Evolutionary conservation across 2,113 vertebrate genomes (phyloP).

Genomic region (Pterocles orientalis): DNA sequence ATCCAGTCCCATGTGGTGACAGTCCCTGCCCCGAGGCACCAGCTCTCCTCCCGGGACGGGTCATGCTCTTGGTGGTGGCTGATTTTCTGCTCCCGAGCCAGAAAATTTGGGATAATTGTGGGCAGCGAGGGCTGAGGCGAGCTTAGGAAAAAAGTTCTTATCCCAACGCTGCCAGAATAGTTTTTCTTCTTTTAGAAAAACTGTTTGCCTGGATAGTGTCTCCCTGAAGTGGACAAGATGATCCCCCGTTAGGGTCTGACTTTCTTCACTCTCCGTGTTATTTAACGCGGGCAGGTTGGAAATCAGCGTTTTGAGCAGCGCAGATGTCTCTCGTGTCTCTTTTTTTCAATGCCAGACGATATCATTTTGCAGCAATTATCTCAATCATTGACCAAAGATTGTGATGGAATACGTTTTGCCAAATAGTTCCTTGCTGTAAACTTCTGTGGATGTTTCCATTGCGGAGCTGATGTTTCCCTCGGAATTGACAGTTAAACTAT

Average conservation of each 20-base stretch:
- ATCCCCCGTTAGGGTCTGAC: neutral
- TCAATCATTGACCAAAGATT: neutral
- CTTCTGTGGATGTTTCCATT: slow-evolving; percentile 1
- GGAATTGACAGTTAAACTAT: slow-evolving; percentile 14
- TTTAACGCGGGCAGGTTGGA: neutral
- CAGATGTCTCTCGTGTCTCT: neutral
- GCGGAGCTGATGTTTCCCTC: slow-evolving; percentile 3
- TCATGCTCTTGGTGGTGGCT: neutral
- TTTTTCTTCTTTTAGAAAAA: neutral
- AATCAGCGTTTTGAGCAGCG: neutral
- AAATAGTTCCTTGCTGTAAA: neutral
- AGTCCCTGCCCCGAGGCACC: neutral
- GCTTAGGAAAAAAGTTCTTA: no score
- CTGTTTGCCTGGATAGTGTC: neutral
- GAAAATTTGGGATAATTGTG: neutral
- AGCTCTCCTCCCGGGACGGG: neutral
- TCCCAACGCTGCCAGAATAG: no score
- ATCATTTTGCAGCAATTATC: neutral
- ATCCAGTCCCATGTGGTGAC: neutral
- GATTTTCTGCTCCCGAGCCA: neutral
- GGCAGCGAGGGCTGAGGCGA: no score
- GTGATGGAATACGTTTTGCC: neutral
- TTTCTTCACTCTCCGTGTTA: neutral
- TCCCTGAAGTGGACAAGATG: neutral
- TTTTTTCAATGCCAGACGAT: neutral